These are phyloP conservation scores for Symphodus melops DNA, from an alignment of 2,113 vertebrate genomes.

Conservation along the genomic window DNA sequence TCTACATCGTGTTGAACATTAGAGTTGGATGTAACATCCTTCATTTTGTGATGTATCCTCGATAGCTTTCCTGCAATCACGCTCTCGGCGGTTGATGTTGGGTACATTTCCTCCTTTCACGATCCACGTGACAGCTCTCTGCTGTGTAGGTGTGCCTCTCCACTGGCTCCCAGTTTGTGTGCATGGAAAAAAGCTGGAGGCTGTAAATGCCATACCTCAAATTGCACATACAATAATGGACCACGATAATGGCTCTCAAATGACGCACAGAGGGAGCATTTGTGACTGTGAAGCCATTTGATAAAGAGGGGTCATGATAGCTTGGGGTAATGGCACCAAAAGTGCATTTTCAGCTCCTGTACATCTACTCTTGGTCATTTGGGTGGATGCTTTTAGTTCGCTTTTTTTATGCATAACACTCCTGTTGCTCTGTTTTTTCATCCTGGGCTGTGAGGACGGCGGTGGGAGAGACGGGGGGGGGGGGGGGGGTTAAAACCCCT, in stretches of 20 bases:
- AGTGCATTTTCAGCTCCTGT: conserved; percentile 57
- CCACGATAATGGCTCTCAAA: conserved; percentile 58
- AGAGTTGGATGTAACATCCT: not conserved
- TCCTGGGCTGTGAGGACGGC: not conserved
- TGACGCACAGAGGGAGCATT: conserved; percentile 64
- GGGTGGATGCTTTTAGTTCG: conserved; percentile 57
- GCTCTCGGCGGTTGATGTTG: not conserved
- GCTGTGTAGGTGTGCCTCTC: conserved; percentile 19
- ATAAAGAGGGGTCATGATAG: conserved; percentile 67
- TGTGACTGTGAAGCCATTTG: conserved; percentile 68
- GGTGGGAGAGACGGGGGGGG: too few species aligned
- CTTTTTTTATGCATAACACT: conserved; percentile 36
- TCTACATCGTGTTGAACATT: not conserved
- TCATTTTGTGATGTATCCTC: not conserved
- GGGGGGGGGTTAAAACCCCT: too few species aligned
- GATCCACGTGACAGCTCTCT: conserved; percentile 1
- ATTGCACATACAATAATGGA: conserved; percentile 58
- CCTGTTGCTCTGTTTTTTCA: conserved; percentile 44
- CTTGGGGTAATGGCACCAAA: conserved; percentile 55
- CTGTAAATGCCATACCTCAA: conserved; percentile 60
- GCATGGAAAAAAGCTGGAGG: conserved; percentile 6
- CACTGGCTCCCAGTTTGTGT: not conserved
- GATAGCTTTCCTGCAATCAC: not conserved
- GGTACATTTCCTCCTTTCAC: conserved; percentile 5
- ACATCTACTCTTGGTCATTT: conserved; percentile 49